A percentile compares a stretch with the other conserved stretches of the same genome.
These are phyloP conservation scores for Myocastor coypus DNA, from an alignment of 2,113 vertebrate species.

Conservation along the genomic window DNA sequence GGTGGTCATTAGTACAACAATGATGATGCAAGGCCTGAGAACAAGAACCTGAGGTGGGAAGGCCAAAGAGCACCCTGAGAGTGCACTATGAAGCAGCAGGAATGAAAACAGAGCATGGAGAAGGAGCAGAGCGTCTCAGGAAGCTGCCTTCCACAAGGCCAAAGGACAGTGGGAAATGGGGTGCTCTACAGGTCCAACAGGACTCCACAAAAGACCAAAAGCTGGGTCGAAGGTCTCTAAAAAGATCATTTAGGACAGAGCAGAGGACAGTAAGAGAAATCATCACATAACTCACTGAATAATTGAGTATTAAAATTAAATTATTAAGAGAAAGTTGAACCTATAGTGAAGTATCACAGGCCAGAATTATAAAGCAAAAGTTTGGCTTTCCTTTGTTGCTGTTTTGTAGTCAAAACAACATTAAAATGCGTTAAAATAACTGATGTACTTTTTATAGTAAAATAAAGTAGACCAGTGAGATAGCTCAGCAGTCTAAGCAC, in stretches of 20 bases:
- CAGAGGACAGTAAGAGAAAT: not conserved
- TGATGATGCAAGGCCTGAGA: not conserved
- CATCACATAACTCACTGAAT: not conserved
- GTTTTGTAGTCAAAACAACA: slow-evolving; percentile 11
- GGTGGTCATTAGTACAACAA: not conserved
- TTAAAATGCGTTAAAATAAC: slow-evolving; percentile 17
- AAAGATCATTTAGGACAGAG: not conserved
- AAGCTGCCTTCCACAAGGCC: not conserved
- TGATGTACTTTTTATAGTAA: not conserved
- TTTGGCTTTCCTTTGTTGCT: not conserved
- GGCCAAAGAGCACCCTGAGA: not conserved
- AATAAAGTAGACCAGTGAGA: not conserved
- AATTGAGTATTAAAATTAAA: not conserved
- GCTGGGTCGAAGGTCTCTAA: not conserved
- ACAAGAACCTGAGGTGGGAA: slow-evolving; percentile 8
- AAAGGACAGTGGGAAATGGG: not conserved
- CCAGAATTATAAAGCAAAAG: not conserved
- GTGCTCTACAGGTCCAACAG: not conserved
- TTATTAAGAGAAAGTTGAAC: slow-evolving; percentile 4
- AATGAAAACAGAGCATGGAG: not conserved
- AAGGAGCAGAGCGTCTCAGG: not conserved
- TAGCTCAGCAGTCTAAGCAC: too few relatives aligned
- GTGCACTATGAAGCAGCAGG: not conserved
- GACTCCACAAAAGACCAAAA: not conserved
- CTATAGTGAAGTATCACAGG: not conserved